Conservation (phyloP, 2,113 vertebrate genomes). For the Pelvicachromis taeniatus region DNA sequence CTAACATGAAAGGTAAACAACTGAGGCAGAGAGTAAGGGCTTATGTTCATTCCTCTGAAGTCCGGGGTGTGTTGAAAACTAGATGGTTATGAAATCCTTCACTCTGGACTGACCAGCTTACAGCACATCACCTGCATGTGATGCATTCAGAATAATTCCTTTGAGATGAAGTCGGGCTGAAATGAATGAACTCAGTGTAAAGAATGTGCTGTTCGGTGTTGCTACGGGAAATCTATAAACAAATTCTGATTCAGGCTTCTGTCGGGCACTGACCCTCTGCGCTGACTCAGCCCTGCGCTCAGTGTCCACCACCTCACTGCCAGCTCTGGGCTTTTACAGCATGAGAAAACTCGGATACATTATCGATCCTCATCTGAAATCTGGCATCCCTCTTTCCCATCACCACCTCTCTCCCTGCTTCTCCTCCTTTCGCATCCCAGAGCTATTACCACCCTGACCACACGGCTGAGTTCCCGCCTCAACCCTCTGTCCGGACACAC, state of each 20-base stretch:
- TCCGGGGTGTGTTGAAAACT: neutral
- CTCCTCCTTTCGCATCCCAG: neutral
- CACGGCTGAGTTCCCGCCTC: neutral
- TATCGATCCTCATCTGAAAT: neutral
- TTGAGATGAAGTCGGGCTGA: neutral
- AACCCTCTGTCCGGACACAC: neutral
- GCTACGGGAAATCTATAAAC: neutral
- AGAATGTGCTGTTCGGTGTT: neutral
- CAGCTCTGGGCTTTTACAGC: neutral
- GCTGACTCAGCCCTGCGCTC: slow-evolving; percentile 10
- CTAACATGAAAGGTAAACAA: neutral
- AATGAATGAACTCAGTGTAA: neutral
- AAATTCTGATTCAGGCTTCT: slow-evolving; percentile 6
- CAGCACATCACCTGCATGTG: neutral
- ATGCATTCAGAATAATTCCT: neutral
- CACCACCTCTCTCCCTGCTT: neutral
- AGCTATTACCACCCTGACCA: neutral
- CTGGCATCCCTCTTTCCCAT: neutral
- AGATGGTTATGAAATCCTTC: neutral
- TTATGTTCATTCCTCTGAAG: neutral
- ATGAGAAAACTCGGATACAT: neutral
- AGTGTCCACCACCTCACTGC: neutral
- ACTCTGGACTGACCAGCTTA: neutral
- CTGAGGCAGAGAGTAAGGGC: neutral
- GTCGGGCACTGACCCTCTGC: neutral